A percentile compares a stretch with the other conserved stretches of the same genome.
These are phyloP conservation scores for Nasonia giraulti DNA, from an alignment of 1,140 invertebrate genomes.

Conservation along the genomic window DNA sequence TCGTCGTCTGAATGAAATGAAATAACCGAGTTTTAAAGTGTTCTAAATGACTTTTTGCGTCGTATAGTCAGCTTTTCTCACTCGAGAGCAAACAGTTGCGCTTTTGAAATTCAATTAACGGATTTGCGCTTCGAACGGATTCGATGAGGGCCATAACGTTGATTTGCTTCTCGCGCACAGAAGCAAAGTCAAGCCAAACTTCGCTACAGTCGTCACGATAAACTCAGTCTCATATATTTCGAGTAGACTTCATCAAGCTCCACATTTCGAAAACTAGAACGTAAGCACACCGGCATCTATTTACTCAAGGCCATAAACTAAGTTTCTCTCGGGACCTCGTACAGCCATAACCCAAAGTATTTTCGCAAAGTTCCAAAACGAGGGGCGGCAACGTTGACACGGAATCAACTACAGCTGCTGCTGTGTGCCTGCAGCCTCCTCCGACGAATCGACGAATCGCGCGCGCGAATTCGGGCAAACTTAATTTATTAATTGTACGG, in stretches of 20 bases:
- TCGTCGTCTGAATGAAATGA: background rate
- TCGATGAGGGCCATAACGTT: background rate
- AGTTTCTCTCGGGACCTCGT: background rate
- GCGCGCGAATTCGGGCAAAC: background rate
- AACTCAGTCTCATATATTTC: background rate
- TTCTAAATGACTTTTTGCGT: too few relatives aligned
- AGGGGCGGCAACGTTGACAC: background rate
- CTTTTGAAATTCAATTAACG: background rate
- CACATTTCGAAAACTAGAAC: background rate
- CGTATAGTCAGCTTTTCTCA: background rate
- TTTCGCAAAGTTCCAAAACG: constrained; percentile 1
- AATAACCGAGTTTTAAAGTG: too few relatives aligned
- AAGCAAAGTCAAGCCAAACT: background rate
- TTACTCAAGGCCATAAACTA: background rate
- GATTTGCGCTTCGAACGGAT: background rate
- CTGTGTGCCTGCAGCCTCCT: background rate
- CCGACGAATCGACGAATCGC: background rate
- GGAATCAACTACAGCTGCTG: background rate
- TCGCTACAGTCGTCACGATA: background rate
- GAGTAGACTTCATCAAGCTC: background rate
- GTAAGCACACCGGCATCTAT: background rate
- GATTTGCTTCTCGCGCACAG: background rate
- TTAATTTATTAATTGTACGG: constrained; percentile 18
- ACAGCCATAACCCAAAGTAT: background rate
- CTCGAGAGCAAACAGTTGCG: background rate